Evolutionary conservation across 2,888 invertebrate species (phyloP).

Genomic region (Caenorhabditis auriculariae): DNA sequence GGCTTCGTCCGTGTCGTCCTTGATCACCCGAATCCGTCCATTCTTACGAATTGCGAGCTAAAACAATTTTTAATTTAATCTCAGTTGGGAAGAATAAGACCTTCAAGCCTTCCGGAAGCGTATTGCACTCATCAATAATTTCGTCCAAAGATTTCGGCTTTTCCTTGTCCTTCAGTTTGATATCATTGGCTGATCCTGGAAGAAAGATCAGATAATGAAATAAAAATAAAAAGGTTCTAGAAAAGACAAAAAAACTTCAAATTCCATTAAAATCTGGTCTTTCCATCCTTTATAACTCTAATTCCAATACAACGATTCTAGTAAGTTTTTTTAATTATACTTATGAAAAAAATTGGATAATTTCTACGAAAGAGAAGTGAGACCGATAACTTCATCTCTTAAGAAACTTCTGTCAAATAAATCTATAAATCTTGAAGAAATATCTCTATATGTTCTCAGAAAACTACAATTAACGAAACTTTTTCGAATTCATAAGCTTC

Average conservation of each 20-base stretch:
- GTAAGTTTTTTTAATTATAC: too few species aligned
- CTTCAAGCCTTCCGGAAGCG: conserved; percentile 56
- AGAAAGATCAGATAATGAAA: not conserved
- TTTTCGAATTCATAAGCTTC: too few species aligned
- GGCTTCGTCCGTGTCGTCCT: conserved; percentile 23
- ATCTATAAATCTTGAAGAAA: too few species aligned
- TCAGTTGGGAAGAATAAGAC: conserved; percentile 6
- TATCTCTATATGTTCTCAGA: too few species aligned
- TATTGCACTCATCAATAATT: conserved; percentile 46
- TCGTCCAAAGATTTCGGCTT: conserved; percentile 11
- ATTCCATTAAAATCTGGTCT: too few species aligned
- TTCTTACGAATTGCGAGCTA: conserved; percentile 38
- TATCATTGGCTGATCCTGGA: conserved; percentile 27
- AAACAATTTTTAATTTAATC: not conserved
- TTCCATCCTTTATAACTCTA: too few species aligned
- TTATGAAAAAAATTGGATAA: too few species aligned
- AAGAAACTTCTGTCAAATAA: too few species aligned
- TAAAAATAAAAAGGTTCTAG: not conserved
- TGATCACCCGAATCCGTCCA: conserved; percentile 36
- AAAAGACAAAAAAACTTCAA: not conserved
- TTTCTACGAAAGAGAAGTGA: too few species aligned
- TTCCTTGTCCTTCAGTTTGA: conserved; percentile 18
- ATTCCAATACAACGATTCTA: too few species aligned
- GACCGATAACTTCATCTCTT: too few species aligned
- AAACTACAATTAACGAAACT: not conserved